These are phyloP conservation scores for Onychomys arenicola DNA, from an alignment of 2,797 vertebrate species.

Conservation along the genomic window DNA sequence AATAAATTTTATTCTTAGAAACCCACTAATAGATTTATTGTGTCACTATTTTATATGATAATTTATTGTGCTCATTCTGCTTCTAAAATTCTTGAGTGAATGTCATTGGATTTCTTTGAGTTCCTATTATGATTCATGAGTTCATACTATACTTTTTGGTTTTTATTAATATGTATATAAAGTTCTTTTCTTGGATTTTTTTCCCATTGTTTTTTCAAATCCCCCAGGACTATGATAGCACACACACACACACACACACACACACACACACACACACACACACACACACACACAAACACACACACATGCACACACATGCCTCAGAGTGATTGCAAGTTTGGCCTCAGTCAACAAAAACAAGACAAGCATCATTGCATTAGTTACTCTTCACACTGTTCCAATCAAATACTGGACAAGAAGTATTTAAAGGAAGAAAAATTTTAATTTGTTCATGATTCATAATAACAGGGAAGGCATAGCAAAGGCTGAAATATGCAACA, in stretches of 20 bases:
- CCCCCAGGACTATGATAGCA: neutral
- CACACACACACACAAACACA: neutral
- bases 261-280: neutral
- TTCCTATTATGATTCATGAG: neutral
- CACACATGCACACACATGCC: fast-evolving
- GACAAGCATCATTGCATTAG: neutral
- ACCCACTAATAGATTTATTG: neutral
- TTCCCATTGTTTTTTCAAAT: neutral
- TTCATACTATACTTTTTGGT: neutral
- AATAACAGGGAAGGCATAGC: neutral
- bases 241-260: neutral
- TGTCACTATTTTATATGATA: neutral
- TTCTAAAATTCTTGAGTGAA: neutral
- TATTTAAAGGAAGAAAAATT: neutral
- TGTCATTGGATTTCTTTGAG: neutral
- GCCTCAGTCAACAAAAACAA: neutral
- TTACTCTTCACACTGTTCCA: neutral
- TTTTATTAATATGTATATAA: neutral
- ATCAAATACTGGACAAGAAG: neutral
- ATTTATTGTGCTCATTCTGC: neutral
- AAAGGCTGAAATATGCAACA: neutral
- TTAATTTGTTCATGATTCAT: neutral
- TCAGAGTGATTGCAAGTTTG: neutral
- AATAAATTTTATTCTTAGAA: neutral
- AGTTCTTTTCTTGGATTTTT: neutral